Conservation (phyloP, 2,797 vertebrate genomes). For the Urocyon cinereoargenteus region DNA sequence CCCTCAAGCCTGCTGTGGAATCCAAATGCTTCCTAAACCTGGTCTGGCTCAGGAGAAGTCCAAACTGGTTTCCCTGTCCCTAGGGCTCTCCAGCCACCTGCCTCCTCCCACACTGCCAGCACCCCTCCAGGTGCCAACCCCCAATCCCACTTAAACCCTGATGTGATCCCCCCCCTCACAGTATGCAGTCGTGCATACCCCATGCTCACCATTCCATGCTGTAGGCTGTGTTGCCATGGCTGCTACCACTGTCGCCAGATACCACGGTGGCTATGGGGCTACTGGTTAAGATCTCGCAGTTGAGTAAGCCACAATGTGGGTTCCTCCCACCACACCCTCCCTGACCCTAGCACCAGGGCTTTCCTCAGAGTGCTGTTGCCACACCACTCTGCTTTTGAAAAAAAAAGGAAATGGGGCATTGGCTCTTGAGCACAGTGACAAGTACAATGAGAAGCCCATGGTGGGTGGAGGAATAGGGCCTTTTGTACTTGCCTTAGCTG, state of each 20-base stretch:
- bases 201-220: slow-evolving; percentile 68
- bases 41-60: neutral
- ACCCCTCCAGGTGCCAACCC: neutral
- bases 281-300: slow-evolving; percentile 68
- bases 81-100: neutral
- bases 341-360: slow-evolving; percentile 43
- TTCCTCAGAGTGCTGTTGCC: slow-evolving; percentile 72
- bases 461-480: neutral
- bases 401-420: slow-evolving; percentile 58
- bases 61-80: neutral
- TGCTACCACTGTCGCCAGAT: slow-evolving; percentile 25
- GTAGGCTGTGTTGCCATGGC: slow-evolving; percentile 48
- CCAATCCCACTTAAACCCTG: neutral
- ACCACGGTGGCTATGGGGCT: slow-evolving; percentile 24
- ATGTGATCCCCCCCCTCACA: neutral
- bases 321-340: slow-evolving; percentile 76
- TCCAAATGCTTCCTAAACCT: slow-evolving; percentile 49
- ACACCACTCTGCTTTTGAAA: slow-evolving; percentile 69
- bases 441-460: neutral
- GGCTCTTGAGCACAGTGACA: slow-evolving; percentile 42
- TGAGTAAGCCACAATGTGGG: slow-evolving; percentile 66
- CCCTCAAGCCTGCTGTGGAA: slow-evolving; percentile 17
- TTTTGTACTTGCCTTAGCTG: neutral
- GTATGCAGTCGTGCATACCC: neutral
- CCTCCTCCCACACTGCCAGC: neutral